These are phyloP conservation scores for Apodemus speciosus DNA, from an alignment of 2,113 vertebrate species.

Conservation along the genomic window DNA sequence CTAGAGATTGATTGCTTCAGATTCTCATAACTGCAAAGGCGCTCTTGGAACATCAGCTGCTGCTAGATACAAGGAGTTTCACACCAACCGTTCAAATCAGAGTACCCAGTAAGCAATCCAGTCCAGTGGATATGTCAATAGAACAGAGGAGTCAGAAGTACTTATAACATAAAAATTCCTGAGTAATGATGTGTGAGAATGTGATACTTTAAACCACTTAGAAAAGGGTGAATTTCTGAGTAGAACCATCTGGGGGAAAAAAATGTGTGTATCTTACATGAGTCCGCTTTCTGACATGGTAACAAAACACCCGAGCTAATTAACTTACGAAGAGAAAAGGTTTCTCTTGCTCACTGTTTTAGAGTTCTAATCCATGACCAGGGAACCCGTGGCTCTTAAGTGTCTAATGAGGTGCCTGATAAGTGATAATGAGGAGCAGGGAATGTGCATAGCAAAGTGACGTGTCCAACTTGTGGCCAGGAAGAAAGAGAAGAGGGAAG, in stretches of 20 bases:
- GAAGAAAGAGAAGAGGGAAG: neutral
- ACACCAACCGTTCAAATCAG: neutral
- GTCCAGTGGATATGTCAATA: neutral
- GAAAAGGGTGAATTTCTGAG: conserved; percentile 16
- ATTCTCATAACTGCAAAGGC: neutral
- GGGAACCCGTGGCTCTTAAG: neutral
- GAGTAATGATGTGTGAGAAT: neutral
- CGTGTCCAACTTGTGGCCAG: no score
- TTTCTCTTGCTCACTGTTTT: neutral
- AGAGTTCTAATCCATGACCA: neutral
- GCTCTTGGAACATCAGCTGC: neutral
- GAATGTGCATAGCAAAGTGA: neutral
- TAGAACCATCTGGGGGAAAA: conserved; percentile 9
- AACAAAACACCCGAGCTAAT: neutral
- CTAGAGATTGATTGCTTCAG: neutral
- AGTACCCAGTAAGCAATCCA: neutral
- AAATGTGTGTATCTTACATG: neutral
- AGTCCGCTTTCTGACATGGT: neutral
- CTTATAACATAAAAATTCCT: neutral
- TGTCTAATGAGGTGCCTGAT: neutral
- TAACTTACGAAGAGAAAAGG: neutral
- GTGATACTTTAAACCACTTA: neutral
- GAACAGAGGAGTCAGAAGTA: neutral
- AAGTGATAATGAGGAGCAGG: no score
- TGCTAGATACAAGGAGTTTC: neutral